These are phyloP conservation scores for Geotrupes spiniger DNA, from an alignment of 2,888 invertebrate genomes.

Conservation along the genomic window DNA sequence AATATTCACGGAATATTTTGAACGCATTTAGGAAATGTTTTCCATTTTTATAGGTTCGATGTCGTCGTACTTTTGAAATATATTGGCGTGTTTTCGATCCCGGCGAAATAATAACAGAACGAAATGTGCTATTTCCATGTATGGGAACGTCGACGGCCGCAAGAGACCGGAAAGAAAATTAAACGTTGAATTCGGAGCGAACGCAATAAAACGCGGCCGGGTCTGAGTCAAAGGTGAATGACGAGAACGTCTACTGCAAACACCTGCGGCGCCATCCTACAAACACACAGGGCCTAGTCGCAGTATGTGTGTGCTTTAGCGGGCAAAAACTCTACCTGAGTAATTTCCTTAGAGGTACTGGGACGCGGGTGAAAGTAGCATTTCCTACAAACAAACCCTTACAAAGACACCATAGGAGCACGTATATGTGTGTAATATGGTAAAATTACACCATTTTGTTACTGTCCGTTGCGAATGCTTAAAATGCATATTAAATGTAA, in stretches of 20 bases:
- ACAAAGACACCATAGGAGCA: too few relatives aligned
- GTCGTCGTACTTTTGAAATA: too few relatives aligned
- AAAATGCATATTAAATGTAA: too few relatives aligned
- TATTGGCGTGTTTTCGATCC: constrained; percentile 9
- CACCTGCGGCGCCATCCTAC: constrained; percentile 16
- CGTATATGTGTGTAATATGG: too few relatives aligned
- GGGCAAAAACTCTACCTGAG: constrained; percentile 1
- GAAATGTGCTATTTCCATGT: constrained; percentile 35
- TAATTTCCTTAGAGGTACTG: background rate
- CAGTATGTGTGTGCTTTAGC: background rate
- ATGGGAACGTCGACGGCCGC: constrained; percentile 36
- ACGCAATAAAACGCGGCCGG: constrained; percentile 37
- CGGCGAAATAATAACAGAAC: constrained; percentile 26
- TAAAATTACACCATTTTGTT: too few relatives aligned
- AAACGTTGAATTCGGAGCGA: constrained; percentile 38
- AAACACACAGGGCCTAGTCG: background rate
- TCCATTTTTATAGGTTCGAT: too few relatives aligned
- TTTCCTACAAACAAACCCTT: too few relatives aligned
- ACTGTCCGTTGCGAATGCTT: too few relatives aligned
- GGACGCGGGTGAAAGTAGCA: too few relatives aligned
- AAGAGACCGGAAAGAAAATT: constrained; percentile 41
- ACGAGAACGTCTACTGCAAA: constrained; percentile 25
- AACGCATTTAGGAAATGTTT: too few relatives aligned
- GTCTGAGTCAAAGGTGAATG: constrained; percentile 40
- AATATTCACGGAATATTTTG: too few relatives aligned